Percentiles rank a stretch among this genome's conserved stretches.
Conservation (phyloP, 2,797 vertebrate genomes). For the Coregonus sp. region DNA sequence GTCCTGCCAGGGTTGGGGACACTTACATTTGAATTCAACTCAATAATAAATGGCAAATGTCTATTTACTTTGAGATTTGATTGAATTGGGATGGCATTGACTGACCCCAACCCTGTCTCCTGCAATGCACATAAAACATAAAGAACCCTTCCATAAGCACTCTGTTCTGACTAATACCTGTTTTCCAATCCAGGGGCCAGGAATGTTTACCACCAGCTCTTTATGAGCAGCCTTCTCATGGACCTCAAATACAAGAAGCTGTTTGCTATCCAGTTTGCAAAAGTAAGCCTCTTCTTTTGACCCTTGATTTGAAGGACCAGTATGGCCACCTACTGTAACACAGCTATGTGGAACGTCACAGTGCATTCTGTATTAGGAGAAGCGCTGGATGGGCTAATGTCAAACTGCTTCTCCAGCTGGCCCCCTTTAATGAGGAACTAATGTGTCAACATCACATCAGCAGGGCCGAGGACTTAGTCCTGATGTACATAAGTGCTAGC, state of each 20-base stretch:
- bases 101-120: no score
- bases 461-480: not conserved
- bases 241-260: slow-evolving; percentile 96
- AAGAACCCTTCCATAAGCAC: no score
- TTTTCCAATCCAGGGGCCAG: slow-evolving; percentile 81
- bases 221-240: slow-evolving; percentile 98
- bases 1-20: no score
- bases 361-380: not conserved
- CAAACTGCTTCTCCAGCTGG: not conserved
- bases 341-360: not conserved
- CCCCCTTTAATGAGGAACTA: not conserved
- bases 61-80: no score
- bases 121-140: no score
- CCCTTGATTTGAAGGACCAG: not conserved
- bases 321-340: not conserved
- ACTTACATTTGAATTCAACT: not conserved
- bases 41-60: not conserved
- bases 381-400: not conserved
- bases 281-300: slow-evolving; percentile 74
- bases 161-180: no score
- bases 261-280: slow-evolving; percentile 93
- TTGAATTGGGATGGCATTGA: no score
- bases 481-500: not conserved
- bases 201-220: slow-evolving; percentile 93
- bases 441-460: not conserved